A percentile compares a stretch with the other conserved stretches of the same genome.
These are phyloP conservation scores for Lepus europaeus DNA, from an alignment of 2,113 vertebrate genomes.

Conservation along the genomic window DNA sequence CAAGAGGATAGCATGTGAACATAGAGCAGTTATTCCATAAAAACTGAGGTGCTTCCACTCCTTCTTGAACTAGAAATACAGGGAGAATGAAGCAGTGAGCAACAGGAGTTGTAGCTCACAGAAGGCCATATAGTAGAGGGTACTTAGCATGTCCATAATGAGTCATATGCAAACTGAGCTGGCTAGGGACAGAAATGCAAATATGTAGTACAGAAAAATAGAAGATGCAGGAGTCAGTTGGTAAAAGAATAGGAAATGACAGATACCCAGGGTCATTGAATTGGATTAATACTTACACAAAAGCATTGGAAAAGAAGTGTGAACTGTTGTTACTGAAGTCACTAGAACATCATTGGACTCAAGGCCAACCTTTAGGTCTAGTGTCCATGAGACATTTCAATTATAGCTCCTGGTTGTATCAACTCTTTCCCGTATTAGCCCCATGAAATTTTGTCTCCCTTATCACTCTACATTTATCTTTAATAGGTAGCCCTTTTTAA, in stretches of 20 bases:
- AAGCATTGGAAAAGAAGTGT: accelerated
- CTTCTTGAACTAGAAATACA: neutral
- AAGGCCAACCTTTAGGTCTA: neutral
- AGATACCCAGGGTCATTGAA: neutral
- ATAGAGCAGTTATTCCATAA: neutral
- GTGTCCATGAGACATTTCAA: neutral
- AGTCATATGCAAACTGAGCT: neutral
- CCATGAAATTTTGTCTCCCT: neutral
- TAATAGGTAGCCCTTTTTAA: neutral
- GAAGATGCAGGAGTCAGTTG: neutral
- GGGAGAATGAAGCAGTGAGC: neutral
- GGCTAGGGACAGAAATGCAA: neutral
- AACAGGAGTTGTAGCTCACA: neutral
- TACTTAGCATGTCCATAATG: neutral
- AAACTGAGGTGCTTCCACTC: neutral
- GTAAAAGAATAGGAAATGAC: neutral
- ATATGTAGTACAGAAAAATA: neutral
- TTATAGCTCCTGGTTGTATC: neutral
- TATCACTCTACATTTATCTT: neutral
- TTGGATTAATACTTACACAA: neutral
- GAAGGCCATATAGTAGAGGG: neutral
- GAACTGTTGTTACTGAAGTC: neutral
- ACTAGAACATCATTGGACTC: neutral
- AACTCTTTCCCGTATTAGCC: neutral
- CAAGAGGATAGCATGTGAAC: neutral